These are phyloP conservation scores for Leistus spinibarbis DNA, from an alignment of 2,888 invertebrate genomes.

Conservation along the genomic window DNA sequence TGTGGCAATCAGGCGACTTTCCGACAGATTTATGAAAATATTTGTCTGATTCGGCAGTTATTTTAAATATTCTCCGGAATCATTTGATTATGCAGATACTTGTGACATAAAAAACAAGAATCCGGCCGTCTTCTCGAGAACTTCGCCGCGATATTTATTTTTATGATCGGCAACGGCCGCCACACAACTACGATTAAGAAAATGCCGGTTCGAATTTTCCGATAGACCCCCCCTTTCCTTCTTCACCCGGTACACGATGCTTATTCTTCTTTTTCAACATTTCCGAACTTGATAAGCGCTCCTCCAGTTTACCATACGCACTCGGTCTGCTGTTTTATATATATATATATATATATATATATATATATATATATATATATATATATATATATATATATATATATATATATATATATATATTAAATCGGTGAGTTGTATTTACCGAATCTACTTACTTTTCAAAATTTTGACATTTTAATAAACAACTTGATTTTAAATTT, in stretches of 20 bases:
- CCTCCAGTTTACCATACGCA: constrained; percentile 14
- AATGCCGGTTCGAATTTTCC: constrained; percentile 34
- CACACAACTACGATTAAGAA: constrained; percentile 38
- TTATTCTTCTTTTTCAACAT: neutral
- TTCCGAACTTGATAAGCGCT: constrained; percentile 16
- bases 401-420: too few relatives aligned
- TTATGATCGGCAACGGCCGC: constrained; percentile 32
- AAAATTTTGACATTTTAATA: too few relatives aligned
- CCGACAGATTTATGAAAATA: constrained; percentile 61
- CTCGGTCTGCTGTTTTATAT: neutral
- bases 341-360: neutral
- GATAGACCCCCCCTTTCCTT: constrained; percentile 11
- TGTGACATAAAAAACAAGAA: constrained; percentile 50
- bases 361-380: too few relatives aligned
- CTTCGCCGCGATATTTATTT: constrained; percentile 35
- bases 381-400: too few relatives aligned
- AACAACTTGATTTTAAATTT: too few relatives aligned
- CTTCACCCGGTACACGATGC: neutral
- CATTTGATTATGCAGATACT: constrained; percentile 59
- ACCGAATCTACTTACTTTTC: too few relatives aligned
- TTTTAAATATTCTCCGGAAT: constrained; percentile 58
- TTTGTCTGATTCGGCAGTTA: constrained; percentile 58
- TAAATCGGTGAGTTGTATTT: too few relatives aligned
- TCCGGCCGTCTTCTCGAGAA: constrained; percentile 39
- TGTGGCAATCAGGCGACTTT: constrained; percentile 53